Evolutionary conservation across 1,140 invertebrate species (phyloP).

Genomic region (Calephelis virginiensis): DNA sequence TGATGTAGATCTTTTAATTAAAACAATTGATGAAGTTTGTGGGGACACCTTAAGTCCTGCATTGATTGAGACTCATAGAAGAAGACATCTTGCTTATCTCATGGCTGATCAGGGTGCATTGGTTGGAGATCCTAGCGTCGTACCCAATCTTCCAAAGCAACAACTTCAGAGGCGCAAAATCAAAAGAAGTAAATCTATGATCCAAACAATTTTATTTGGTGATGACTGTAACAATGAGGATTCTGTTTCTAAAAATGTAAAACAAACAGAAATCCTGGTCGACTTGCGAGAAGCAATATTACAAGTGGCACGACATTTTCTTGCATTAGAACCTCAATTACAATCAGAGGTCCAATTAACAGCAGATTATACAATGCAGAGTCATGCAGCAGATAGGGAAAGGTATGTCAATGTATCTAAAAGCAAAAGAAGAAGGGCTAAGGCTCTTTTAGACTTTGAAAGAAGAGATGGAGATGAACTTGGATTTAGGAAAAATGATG

Average conservation of each 20-base stretch:
- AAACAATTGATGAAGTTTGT: conserved; percentile 78
- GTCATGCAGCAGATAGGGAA: conserved; percentile 95
- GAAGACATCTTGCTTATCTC: conserved; percentile 95
- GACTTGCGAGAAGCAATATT: conserved; percentile 97
- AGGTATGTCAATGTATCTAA: conserved; percentile 95
- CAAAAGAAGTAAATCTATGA: conserved; percentile 93
- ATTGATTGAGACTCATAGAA: conserved; percentile 92
- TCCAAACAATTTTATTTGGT: conserved; percentile 94
- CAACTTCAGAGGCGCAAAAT: conserved; percentile 91
- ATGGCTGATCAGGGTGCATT: conserved; percentile 97
- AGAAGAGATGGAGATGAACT: conserved; percentile 98
- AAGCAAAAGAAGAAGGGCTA: conserved; percentile 93
- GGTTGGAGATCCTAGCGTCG: conserved; percentile 92
- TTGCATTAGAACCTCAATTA: conserved; percentile 87
- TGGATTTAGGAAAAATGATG: conserved; percentile 98
- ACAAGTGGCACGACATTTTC: conserved; percentile 93
- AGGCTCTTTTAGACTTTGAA: conserved; percentile 98
- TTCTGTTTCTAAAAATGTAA: conserved; percentile 97
- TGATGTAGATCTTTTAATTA: conserved; percentile 88
- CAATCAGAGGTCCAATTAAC: conserved; percentile 86
- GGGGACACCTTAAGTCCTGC: conserved; percentile 88
- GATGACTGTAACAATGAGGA: conserved; percentile 87
- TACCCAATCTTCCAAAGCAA: conserved; percentile 94
- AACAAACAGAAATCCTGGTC: conserved; percentile 95
- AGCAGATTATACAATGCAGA: conserved; percentile 97